A percentile compares a stretch with the other conserved stretches of the same genome.
phyloP scores from a whole-genome alignment of 2,888 invertebrate genomes.

The Oscheius sp. region DNA sequence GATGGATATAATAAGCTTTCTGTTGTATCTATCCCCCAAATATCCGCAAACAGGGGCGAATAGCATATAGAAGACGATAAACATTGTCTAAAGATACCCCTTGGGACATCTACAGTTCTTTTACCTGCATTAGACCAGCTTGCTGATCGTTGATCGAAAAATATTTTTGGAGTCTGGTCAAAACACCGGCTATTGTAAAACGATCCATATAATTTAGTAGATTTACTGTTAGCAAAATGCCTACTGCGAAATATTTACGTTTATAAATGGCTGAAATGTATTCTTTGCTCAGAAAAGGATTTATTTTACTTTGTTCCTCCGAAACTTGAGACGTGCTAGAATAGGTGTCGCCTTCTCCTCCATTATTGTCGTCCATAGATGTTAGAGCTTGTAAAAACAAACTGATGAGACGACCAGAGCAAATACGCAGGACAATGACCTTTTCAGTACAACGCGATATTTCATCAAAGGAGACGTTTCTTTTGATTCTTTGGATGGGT shows the following conservation, averaged over 20 bases:
- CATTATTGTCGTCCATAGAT: no score
- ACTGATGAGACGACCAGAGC: no score
- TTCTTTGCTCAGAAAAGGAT: no score
- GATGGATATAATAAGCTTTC: constrained; percentile 86
- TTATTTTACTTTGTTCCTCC: no score
- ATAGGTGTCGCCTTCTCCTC: neutral
- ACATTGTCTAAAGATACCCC: constrained; percentile 81
- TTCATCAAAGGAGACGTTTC: no score
- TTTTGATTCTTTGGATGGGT: no score
- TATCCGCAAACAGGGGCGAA: constrained; percentile 97
- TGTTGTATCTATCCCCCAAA: constrained; percentile 91
- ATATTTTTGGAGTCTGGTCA: constrained; percentile 74
- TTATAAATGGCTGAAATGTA: neutral
- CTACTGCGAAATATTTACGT: constrained; percentile 12
- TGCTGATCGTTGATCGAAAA: constrained; percentile 81
- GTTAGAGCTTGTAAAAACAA: no score
- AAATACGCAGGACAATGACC: no score
- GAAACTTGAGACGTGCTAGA: no score
- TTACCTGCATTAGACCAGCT: constrained; percentile 81
- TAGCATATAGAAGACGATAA: constrained; percentile 94
- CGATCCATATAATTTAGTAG: constrained; percentile 99
- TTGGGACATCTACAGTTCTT: neutral
- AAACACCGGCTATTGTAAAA: constrained; percentile 90
- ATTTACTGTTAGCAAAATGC: constrained; percentile 78
- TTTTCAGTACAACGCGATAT: no score